Percentiles rank a stretch among this genome's conserved stretches.
Conservation (phyloP, 2,797 vertebrate genomes). For the Rhynchonycteris naso region DNA sequence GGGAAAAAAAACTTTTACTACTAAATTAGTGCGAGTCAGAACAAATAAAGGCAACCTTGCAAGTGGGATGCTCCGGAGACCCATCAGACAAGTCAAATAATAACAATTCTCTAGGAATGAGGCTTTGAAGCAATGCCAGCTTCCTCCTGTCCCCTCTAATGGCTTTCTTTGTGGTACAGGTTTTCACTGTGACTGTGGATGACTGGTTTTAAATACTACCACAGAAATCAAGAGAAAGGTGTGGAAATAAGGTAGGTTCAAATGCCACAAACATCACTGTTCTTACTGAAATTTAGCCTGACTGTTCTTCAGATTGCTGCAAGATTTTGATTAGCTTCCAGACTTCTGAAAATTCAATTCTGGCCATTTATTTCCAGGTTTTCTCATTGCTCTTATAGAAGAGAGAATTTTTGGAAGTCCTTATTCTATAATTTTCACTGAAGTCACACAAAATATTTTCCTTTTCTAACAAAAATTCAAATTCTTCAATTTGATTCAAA, state of each 20-base stretch:
- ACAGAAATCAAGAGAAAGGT: not conserved
- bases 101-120: not conserved
- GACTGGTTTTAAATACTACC: not conserved
- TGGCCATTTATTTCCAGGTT: not conserved
- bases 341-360: not conserved
- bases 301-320: not conserved
- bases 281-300: not conserved
- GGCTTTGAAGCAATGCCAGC: not conserved
- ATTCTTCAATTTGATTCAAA: not conserved
- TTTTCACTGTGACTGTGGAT: not conserved
- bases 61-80: not conserved
- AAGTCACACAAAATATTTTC: not conserved
- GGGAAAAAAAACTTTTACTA: not conserved
- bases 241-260: not conserved
- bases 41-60: not conserved
- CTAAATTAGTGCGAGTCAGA: not conserved
- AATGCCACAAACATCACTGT: not conserved
- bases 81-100: not conserved
- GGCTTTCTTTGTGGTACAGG: not conserved
- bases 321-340: not conserved
- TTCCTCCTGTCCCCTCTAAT: not conserved
- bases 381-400: not conserved
- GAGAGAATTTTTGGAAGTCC: not conserved
- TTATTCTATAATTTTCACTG: not conserved
- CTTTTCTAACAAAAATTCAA: constrained; percentile 24